A percentile compares a stretch with the other conserved stretches of the same genome.
phyloP scores from a whole-genome alignment of 2,113 vertebrate genomes.

The Raja brachyura region DNA sequence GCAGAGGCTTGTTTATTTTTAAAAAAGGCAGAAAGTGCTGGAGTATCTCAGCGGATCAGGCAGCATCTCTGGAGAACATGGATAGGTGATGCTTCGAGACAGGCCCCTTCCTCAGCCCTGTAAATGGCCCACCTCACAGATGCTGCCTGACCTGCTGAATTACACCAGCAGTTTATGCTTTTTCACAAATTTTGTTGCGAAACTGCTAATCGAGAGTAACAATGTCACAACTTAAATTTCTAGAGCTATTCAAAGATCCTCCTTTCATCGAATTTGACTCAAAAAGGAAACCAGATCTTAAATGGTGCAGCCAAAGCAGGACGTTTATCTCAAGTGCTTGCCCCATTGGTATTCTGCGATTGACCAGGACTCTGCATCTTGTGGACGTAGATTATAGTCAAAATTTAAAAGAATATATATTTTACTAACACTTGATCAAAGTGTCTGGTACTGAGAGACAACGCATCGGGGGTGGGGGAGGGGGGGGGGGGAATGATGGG shows the following conservation, averaged over 20 bases:
- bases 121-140: too few relatives aligned
- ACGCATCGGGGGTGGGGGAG: neutral
- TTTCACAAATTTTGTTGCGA: neutral
- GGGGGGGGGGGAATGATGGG: neutral
- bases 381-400: neutral
- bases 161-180: too few relatives aligned
- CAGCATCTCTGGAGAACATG: too few relatives aligned
- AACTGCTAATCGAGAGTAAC: neutral
- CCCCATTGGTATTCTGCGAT: neutral
- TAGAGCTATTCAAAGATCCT: too few relatives aligned
- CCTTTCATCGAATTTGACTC: neutral
- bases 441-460: neutral
- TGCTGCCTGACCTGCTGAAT: too few relatives aligned
- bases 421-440: neutral
- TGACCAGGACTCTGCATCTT: slow-evolving; percentile 7
- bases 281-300: neutral
- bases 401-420: neutral
- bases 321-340: neutral
- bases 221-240: neutral
- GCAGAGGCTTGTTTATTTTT: too few relatives aligned
- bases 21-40: too few relatives aligned
- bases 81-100: too few relatives aligned
- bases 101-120: too few relatives aligned
- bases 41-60: too few relatives aligned
- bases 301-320: neutral